Percentiles rank a stretch among this genome's conserved stretches.
These are phyloP conservation scores for Eretmocerus hayati DNA, from an alignment of 2,888 invertebrate genomes.

Conservation along the genomic window DNA sequence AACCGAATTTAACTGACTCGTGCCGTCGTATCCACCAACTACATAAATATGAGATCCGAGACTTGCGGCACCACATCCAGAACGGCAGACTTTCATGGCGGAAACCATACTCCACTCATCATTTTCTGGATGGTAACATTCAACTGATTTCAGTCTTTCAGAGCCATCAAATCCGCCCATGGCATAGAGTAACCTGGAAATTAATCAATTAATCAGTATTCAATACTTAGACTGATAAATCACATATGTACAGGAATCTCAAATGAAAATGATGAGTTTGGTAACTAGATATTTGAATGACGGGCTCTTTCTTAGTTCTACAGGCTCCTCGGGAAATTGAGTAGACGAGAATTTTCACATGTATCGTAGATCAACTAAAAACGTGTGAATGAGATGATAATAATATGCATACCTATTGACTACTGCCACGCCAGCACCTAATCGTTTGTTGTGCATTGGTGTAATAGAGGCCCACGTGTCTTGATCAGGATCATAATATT, in stretches of 20 bases:
- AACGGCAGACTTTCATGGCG: conserved; percentile 70
- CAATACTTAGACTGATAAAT: no score
- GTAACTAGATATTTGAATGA: no score
- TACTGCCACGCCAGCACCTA: conserved; percentile 75
- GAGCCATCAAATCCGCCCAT: conserved; percentile 86
- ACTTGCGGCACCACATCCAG: conserved; percentile 82
- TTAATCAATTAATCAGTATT: not conserved
- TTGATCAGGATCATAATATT: conserved; percentile 83
- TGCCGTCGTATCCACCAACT: conserved; percentile 91
- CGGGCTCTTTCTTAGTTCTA: no score
- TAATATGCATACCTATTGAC: conserved; percentile 59
- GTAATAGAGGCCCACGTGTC: conserved; percentile 74
- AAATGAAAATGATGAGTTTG: no score
- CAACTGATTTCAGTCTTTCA: conserved; percentile 68
- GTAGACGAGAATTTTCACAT: not conserved
- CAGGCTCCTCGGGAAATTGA: no score
- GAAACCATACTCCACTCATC: conserved; percentile 79
- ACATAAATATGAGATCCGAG: conserved; percentile 83
- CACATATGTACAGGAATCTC: no score
- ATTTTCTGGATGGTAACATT: conserved; percentile 91
- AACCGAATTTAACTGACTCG: conserved; percentile 71
- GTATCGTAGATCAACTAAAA: not conserved
- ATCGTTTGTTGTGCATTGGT: conserved; percentile 67
- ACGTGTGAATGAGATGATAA: not conserved
- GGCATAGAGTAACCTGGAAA: conserved; percentile 56